Conservation (phyloP, 2,888 invertebrate genomes). For the Nomada ferruginata region DNA sequence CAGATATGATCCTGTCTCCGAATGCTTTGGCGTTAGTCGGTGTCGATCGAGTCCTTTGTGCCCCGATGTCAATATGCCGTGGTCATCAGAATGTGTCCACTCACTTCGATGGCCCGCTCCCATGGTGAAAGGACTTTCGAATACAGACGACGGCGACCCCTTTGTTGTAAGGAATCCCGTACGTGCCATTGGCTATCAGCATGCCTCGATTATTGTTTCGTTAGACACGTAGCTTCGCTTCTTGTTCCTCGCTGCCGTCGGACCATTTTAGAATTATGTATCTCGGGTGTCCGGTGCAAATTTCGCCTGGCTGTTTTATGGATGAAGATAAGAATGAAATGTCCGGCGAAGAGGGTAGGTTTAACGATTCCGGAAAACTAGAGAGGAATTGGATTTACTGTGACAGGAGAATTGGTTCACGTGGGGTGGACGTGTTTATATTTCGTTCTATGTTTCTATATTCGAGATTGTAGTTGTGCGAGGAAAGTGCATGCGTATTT, state of each 20-base stretch:
- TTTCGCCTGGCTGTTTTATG: too few species aligned
- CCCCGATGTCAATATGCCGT: conserved; percentile 63
- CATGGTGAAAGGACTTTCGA: conserved; percentile 41
- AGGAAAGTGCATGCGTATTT: too few species aligned
- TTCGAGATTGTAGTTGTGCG: too few species aligned
- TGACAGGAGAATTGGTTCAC: too few species aligned
- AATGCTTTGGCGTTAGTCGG: conserved; percentile 65
- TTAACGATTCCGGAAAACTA: too few species aligned
- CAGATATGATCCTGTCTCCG: conserved; percentile 73
- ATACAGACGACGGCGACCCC: conserved; percentile 11
- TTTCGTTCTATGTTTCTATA: too few species aligned
- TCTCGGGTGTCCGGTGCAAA: not conserved
- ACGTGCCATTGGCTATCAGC: conserved; percentile 37
- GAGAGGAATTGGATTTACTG: too few species aligned
- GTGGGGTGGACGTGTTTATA: too few species aligned
- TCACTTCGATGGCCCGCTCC: conserved; percentile 50
- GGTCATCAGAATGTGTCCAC: conserved; percentile 60
- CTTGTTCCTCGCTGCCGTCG: not conserved
- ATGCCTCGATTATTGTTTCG: conserved; percentile 7
- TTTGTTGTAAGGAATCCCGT: conserved; percentile 35
- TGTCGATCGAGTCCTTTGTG: conserved; percentile 66
- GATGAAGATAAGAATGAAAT: too few species aligned
- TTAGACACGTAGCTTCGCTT: not conserved
- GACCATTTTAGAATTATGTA: not conserved
- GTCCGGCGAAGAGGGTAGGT: too few species aligned